Base-by-base conservation (phyloP, 2,113 vertebrate species). In the Talpa occidentalis region DNA sequence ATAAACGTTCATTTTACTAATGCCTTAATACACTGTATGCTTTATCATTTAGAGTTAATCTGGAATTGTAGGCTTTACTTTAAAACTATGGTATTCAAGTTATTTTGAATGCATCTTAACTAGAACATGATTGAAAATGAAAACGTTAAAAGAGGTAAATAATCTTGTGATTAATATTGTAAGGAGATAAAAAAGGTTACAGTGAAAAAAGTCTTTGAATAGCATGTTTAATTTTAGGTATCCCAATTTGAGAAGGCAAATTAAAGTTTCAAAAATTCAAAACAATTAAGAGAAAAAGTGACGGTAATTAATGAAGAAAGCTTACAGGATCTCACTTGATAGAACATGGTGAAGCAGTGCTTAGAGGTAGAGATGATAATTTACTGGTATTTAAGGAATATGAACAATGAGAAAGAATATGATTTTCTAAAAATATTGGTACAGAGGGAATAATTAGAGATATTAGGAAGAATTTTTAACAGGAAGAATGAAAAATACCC, bases 231-330 rank as follows among this genome's bases (percentile, higher is more conserved):
- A 96, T 92, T 96, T 97, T 96, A 96, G 76, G 52, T 85, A 74
- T 85, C 60, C 62, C 56, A 93, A 85, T 96, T 88, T 90, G 83
- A 94, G 74, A 95, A 88, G 16, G 21, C 72, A 95, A 96, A 97
- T 96, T 95, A 96, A 93, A 92, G 66, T 92, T 96, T 94, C 56
- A 88, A 95, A 95, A 95, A 95, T 94, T 94, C 59, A 90, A 90
- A 95, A 96, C 3, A 14, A 91, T 97, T 95, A 87, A 73, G 74
- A 79, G 92, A 93, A 96, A 93, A 88, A 62, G 44, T 93, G 67
- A 90, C 47, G 87, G 76, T 94, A 96, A 94, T 96, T 95, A 97
- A 97, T 88, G 86, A 97, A 93, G 87, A 97, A 96, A 91, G 54
- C 54, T 82, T 93, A 69, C 37, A 93, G 80, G 42, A 74, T 90